Evolutionary conservation across 2,113 vertebrate species (phyloP).

Genomic region (Eidolon helvum): DNA sequence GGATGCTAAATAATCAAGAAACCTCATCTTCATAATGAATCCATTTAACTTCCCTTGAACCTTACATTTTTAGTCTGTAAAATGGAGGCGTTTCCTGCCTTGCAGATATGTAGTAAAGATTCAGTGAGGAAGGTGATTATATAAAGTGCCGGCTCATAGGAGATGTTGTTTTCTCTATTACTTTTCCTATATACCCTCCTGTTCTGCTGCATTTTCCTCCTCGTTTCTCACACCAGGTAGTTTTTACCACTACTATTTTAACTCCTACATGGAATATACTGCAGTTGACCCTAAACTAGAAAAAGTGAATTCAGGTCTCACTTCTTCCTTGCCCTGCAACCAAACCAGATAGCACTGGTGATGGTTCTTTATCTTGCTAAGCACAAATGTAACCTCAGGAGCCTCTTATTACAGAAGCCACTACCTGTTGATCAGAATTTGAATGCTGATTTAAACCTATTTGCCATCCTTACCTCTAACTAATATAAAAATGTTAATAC

Average conservation of each 20-base stretch:
- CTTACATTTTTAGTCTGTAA: neutral
- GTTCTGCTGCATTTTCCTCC: neutral
- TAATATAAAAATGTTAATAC: neutral
- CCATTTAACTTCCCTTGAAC: neutral
- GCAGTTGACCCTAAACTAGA: neutral
- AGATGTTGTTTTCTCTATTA: neutral
- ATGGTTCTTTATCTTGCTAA: neutral
- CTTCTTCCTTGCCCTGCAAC: neutral
- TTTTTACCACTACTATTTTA: neutral
- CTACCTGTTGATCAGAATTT: neutral
- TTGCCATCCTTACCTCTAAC: neutral
- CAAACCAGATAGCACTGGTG: neutral
- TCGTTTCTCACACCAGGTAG: neutral
- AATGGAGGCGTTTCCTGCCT: neutral
- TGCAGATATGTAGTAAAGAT: neutral
- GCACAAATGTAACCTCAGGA: neutral
- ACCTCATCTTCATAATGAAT: neutral
- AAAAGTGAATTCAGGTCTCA: neutral
- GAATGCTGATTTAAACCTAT: neutral
- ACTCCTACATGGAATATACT: neutral
- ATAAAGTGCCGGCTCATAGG: neutral
- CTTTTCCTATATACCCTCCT: neutral
- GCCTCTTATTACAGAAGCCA: neutral
- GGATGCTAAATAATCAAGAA: neutral
- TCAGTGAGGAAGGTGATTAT: neutral